Conservation (phyloP, 2,113 vertebrate species). For the Podarcis raffonei region DNA sequence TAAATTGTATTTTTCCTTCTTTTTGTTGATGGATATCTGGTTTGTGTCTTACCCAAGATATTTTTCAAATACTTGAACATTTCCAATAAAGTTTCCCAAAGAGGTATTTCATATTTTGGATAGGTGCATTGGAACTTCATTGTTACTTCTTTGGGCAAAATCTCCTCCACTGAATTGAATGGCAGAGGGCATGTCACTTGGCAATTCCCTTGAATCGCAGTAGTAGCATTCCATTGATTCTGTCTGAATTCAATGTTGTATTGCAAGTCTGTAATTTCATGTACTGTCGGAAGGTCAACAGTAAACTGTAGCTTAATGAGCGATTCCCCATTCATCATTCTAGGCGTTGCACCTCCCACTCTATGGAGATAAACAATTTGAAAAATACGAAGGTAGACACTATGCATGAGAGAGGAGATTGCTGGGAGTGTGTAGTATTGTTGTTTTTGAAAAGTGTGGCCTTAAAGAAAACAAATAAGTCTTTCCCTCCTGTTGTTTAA, state of each 20-base stretch:
- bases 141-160: background rate
- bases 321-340: slow-evolving; percentile 33
- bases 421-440: slow-evolving; percentile 40
- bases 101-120: background rate
- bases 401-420: slow-evolving; percentile 26
- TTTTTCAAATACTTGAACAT: background rate
- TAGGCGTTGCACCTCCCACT: background rate
- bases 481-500: slow-evolving; percentile 47
- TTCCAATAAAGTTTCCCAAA: background rate
- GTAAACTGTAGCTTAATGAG: slow-evolving; percentile 46
- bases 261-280: slow-evolving; percentile 57
- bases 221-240: slow-evolving; percentile 12
- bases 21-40: background rate
- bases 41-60: background rate
- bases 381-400: slow-evolving; percentile 54
- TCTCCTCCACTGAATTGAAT: background rate
- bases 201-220: background rate
- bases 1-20: background rate
- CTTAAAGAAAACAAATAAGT: slow-evolving; percentile 50
- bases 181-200: background rate
- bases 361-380: slow-evolving; percentile 43
- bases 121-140: background rate
- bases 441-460: slow-evolving; percentile 34
- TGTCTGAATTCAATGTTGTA: slow-evolving; percentile 30
- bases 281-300: slow-evolving; percentile 35